Base-by-base conservation (phyloP, 2,888 invertebrate genomes). In the Drosophila kanekoi region DNA sequence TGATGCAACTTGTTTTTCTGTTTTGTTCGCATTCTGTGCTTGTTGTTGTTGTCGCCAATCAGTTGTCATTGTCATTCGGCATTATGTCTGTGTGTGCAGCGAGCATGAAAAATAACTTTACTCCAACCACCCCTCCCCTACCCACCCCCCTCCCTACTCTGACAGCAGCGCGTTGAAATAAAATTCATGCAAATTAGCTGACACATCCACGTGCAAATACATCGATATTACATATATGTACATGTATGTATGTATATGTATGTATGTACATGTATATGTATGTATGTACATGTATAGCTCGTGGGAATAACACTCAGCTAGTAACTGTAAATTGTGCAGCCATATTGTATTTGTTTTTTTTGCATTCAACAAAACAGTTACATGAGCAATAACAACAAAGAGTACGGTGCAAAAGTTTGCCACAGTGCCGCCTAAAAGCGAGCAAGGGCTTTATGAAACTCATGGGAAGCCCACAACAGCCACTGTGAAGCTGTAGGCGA, bases 171-270 rank as follows among this genome's bases (percentile, higher is more conserved):
- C 18, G 35, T 56, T 37, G 40, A 64, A 53, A 57, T 65, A 71
- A 74, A 68, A 64, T 68, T 54, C 64, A 87, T 87, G 81, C 72
- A 81, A 81, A 87, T 87, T 87, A 84, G 64, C 84, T 84, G 67
- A 74, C 84, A 35, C 18, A 66, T 45, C 35, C 33, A 51, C 10
- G 28, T 1, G 14, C 23, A 48, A 40, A 58, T 32, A 48, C 13
- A 56, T 62, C 47, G 63, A 48, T 63, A 43, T 44, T 2, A 14
- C 28, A 28, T 8, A 28, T 23, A 8, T 1, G 5, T 23, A 41
- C 41, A 28, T 38, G 4, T 4, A 23, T 23, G 1, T 20, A 20
- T 32, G 13, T 43, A 53, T 40, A 9, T 14, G 11, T 41, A 23
- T 18, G n/a, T n/a, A n/a, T 3, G 20, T 5, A 37, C n/a, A 16